Base-by-base conservation (phyloP, 2,888 invertebrate genomes). In the Heliconius charithonia region DNA sequence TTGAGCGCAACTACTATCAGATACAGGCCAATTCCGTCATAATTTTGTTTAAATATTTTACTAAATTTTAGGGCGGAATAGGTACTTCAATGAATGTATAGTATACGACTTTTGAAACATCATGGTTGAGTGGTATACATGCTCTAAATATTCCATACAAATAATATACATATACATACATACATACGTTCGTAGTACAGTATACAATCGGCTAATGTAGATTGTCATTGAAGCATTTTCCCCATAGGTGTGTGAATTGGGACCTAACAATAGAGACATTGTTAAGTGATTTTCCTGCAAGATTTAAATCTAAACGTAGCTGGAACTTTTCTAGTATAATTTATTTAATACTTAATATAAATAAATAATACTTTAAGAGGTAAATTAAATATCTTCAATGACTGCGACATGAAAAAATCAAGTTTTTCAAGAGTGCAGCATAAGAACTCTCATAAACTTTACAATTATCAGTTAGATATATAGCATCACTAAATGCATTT, bases 51-150 rank as follows among this genome's bases (percentile, higher is more conserved):
- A 1, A 12, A 67, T 6, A n/a, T 25, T 67, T 67, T 13, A 67
- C n/a, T 29, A 66, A 66, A n/a, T 62, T 72, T 73, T 77, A 45
- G 59, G 71, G 32, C 56, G 56, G 41, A 41, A 6, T 62, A 63
- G 63, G 29, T 67, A 73, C 59, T 71, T 27, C 56, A 76, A 76
- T 79, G 63, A 77, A 79, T 73, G 72, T 74, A 77, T 77, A 75
- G 72, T 71, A 77, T 77, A 75, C 76, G 65, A 75, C 82, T 86
- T 84, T 86, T 84, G 86, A 83, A 85, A 86, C 82, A 84, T 80
- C 83, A 87, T 87, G 90, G 87, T 86, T 89, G 88, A 90, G 85
- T 89, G 87, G 88, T 83, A 81, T 88, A 84, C 90, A 90, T 86
- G 90, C 89, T 89, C 91, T 89, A 87, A 90, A 90, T 89, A 86